Percentiles rank a stretch among this genome's conserved stretches.
phyloP scores from a whole-genome alignment of 2,888 invertebrate genomes.

The Scelioninae gen. 1 region DNA sequence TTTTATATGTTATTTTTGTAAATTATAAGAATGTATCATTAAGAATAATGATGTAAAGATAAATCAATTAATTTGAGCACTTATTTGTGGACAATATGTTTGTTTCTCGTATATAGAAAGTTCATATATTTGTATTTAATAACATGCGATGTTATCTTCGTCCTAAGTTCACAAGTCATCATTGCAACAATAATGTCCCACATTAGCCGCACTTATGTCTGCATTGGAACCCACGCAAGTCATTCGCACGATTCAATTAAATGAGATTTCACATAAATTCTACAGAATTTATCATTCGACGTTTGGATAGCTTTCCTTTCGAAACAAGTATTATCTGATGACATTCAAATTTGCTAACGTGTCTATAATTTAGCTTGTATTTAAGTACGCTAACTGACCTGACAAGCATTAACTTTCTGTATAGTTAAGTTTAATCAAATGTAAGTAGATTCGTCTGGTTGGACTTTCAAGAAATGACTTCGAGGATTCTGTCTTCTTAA shows the following conservation, averaged over 20 bases:
- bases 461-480: no score
- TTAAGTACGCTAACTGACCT: background rate
- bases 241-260: slow-evolving; percentile 57
- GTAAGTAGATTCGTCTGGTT: background rate
- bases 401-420: background rate
- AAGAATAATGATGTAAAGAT: background rate
- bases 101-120: slow-evolving; percentile 45
- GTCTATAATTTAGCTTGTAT: slow-evolving; percentile 6
- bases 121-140: slow-evolving; percentile 24
- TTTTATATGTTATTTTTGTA: no score
- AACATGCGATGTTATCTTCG: slow-evolving; percentile 29
- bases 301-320: slow-evolving; percentile 39
- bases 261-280: slow-evolving; percentile 56
- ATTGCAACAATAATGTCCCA: slow-evolving; percentile 61
- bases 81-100: slow-evolving; percentile 23
- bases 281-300: slow-evolving; percentile 34
- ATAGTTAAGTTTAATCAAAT: background rate
- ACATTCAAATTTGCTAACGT: slow-evolving; percentile 19
- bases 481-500: no score
- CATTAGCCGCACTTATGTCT: slow-evolving; percentile 53
- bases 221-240: slow-evolving; percentile 56
- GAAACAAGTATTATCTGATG: slow-evolving; percentile 18
- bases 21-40: background rate
- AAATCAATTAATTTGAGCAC: slow-evolving; percentile 8
- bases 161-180: slow-evolving; percentile 56